Percentiles rank a stretch among this genome's conserved stretches.
phyloP scores from a whole-genome alignment of 2,113 vertebrate species.

The Scomber colias region DNA sequence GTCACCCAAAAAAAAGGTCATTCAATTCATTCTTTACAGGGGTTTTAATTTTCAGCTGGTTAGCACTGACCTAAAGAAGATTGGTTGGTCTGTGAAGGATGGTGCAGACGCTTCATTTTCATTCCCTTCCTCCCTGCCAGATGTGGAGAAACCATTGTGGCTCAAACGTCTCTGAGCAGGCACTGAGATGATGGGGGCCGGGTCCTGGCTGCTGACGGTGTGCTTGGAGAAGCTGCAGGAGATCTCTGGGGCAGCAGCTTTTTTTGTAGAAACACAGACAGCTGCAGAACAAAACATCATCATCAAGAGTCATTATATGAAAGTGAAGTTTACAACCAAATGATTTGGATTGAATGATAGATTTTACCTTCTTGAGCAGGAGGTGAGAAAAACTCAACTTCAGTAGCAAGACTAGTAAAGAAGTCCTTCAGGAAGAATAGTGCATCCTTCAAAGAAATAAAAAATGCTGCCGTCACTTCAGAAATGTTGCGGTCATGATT shows the following conservation, averaged over 20 bases:
- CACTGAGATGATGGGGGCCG: slow-evolving; percentile 92
- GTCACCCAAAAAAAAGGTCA: not conserved
- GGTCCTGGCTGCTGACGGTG: slow-evolving; percentile 84
- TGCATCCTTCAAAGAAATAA: slow-evolving; percentile 88
- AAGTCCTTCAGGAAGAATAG: slow-evolving; percentile 99
- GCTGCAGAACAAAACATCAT: slow-evolving; percentile 50
- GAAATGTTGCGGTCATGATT: not conserved
- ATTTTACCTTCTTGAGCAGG: slow-evolving; percentile 93
- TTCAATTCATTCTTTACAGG: not conserved
- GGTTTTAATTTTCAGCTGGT: not conserved
- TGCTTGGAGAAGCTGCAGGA: slow-evolving; percentile 93
- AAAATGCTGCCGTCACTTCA: not conserved
- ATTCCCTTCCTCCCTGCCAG: slow-evolving; percentile 69
- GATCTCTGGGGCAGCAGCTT: slow-evolving; percentile 88
- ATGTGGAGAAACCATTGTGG: slow-evolving; percentile 80
- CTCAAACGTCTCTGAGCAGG: slow-evolving; percentile 87
- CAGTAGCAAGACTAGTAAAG: slow-evolving; percentile 93
- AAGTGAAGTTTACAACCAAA: not conserved
- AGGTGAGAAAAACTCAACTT: slow-evolving; percentile 94
- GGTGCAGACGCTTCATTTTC: slow-evolving; percentile 74
- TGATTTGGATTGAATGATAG: not conserved
- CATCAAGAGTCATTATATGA: not conserved
- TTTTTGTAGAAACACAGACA: slow-evolving; percentile 81
- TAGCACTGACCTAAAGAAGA: slow-evolving; percentile 93
- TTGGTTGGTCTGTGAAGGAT: slow-evolving; percentile 90